Percentiles rank a stretch among this genome's conserved stretches.
phyloP scores from a whole-genome alignment of 1,140 invertebrate species.

The Rhopalosiphum padi region DNA sequence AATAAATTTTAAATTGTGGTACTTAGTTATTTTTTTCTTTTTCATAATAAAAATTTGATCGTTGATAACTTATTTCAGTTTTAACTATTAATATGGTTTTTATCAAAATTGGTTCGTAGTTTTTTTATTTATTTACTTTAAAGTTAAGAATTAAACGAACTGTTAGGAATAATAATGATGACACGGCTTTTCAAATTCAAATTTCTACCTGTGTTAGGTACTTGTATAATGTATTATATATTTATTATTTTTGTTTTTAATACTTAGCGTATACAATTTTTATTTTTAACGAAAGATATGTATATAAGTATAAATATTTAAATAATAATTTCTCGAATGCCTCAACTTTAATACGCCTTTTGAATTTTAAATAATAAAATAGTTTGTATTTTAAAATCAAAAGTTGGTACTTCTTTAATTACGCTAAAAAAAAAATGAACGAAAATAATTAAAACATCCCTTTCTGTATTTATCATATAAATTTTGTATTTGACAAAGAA shows the following conservation, averaged over 20 bases:
- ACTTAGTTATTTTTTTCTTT: too few species aligned
- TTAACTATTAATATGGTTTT: neutral
- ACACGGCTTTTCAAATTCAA: neutral
- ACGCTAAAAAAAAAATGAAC: neutral
- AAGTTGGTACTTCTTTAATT: neutral
- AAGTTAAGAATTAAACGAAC: neutral
- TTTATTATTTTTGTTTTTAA: conserved; percentile 6
- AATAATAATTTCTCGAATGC: neutral
- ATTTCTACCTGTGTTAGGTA: neutral
- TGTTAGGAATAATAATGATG: neutral
- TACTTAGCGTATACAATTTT: neutral
- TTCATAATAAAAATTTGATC: too few species aligned
- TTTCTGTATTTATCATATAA: neutral
- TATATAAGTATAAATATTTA: neutral
- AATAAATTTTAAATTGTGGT: too few species aligned
- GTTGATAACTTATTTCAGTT: neutral
- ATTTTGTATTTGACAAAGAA: neutral
- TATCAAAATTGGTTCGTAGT: neutral
- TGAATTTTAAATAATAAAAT: conserved; percentile 4
- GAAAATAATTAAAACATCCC: neutral
- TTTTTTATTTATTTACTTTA: neutral
- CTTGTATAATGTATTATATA: neutral
- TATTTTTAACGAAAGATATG: neutral
- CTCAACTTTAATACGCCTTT: neutral
- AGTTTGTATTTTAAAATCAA: conserved; percentile 9